Evolutionary conservation across 2,797 vertebrate species (phyloP), one percentile per base, ranked within the genome.

Genomic region (Sandelia bainsii): DNA sequence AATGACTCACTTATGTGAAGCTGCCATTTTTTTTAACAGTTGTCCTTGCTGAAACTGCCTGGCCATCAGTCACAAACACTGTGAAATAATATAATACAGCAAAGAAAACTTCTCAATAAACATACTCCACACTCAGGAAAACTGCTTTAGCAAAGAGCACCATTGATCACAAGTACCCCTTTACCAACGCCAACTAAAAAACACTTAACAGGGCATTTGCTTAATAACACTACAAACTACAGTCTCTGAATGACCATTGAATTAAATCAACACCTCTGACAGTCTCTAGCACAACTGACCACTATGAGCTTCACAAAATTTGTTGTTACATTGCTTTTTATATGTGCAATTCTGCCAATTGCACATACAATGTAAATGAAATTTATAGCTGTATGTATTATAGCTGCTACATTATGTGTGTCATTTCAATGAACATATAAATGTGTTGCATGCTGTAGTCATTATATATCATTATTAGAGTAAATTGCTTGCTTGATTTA

Each of bases 161-260:
- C 63, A 69, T 22, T 48, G 62, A 51, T 67, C 72, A 83, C 69
- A 75, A 83, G 86, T 70, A 73, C 72, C 73, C 73, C 65, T 74
- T 88, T 37, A 61, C 44, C 68, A 67, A 70, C 17, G 8, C 34
- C 6, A 10, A 71, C 64, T 32, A 44, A 63, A 86, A 79, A 87
- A 69, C 83, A 77, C 83, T 83, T 60, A 69, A 61, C 57, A 42
- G 53, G 69, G 75, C 83, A 84, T 75, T 79, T 81, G 75, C 58
- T 83, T 56, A 51, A 82, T 70, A 78, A 72, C 77, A 59, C 84
- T 81, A 62, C 67, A 86, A 69, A 74, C 58, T 54, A n/a, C 25
- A 69, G 69, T 52, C 73, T 70, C 66, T 65, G 50, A 86, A 75
- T 75, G 65, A 56, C 71, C 69, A 82, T 74, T 4, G 13, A 80